Base-by-base conservation (phyloP, 2,888 invertebrate genomes). In the Himalopsyche kuldschensis region DNA sequence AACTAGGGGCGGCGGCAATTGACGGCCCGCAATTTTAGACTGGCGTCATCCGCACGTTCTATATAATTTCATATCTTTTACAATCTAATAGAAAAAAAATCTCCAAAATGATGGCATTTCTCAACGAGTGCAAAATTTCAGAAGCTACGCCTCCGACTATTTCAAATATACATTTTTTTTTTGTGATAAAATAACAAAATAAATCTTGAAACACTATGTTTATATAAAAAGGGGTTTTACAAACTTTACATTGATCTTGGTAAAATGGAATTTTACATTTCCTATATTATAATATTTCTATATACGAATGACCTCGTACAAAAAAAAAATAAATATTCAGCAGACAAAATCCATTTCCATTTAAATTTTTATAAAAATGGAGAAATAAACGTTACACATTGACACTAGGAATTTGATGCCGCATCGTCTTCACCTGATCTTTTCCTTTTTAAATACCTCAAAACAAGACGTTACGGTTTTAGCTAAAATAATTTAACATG, bases 21-120 rank as follows among this genome's bases (percentile, higher is more conserved):
- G 27, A 30, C 69, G 27, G 55, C 63, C 63, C 30, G 63, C 20
- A 63, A 20, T 27, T 63, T 63, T 41, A 41, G 8, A 27, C 20
- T 15, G 15, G 15, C 27, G 69, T 69, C 15, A 10, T 5, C 55
- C 55, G 24, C 69, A 15, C 11, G 15, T 69, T 27, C 69, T 30
- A 27, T 55, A 55, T 55, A 55, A 55, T 55, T 69, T 69, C 69
- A 30, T 15, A 27, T 69, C 30, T 24, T 69, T 69, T 69, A 69
- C 3, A 20, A 24, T 55, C 55, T 20, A 24, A 27, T n/a, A 27
- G 8, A 27, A 63, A 69, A 69, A 69, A 69, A 69, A 69, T 27
- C 78, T 83, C 83, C 83, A 80, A 83, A 83, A 83, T 75, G 80
- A 81, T 83, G 83, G 78, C 32, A 81, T 47, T 80, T 55, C 20